Base-by-base conservation (phyloP, 2,888 invertebrate genomes). In the Amphipyra tragopoginis region DNA sequence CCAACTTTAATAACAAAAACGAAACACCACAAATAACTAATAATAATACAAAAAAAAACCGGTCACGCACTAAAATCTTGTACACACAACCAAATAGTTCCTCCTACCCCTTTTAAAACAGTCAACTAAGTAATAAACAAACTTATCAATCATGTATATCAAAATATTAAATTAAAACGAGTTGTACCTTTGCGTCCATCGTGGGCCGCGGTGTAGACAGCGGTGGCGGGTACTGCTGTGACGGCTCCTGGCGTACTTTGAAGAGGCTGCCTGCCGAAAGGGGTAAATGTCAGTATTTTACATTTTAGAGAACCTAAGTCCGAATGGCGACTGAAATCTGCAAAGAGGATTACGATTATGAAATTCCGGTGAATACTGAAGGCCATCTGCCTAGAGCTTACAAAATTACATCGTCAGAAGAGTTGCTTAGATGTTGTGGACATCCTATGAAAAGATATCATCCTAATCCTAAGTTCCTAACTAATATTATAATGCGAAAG, bases 171-270 rank as follows among this genome's bases (percentile, higher is more conserved):
- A 34, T 33, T 13, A 44, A 33, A 49, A 43, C 11, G 21, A 15
- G 7, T 13, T 11, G 33, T 86, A 91, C 92, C 92, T 92, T 92
- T 21, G 73, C 61, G 79, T 92, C 92, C 92, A 92, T 92, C 77
- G 69, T 85, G 80, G 36, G 55, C 54, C 56, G 68, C 43, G 47
- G 34, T 53, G 62, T 43, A 45, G 67, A 54, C 64, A 54, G 45
- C 21, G 62, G 38, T 49, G 51, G 21, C 49, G 2, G 10, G 7
- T n/a, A 56, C 66, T 39, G 47, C 40, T 61, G 52, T 44, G 56
- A 10, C 49, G 53, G 53, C 54, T 72, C n/a, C 34, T 43, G 59
- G 39, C 39, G 38, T 43, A 43, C 33, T 34, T 48, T 50, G 15
- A 59, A 43, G 4, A 26, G 43, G 21, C 13, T 33, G 40, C 50